Evolutionary conservation across 1,140 invertebrate species (phyloP).

Genomic region (Campoletis sonorensis): DNA sequence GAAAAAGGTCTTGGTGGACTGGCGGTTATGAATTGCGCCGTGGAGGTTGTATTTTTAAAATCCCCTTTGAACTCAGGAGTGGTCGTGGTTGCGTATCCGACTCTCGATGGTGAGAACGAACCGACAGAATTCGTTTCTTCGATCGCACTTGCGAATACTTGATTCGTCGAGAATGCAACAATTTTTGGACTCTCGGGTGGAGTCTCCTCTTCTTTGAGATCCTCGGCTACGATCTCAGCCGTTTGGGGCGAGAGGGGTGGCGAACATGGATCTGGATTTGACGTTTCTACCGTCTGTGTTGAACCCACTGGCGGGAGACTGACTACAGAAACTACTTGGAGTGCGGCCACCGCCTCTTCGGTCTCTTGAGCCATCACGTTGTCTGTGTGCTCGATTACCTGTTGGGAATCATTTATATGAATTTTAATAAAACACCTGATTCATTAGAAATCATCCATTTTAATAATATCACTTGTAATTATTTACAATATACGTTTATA

Average conservation of each 20-base stretch:
- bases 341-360: constrained; percentile 75
- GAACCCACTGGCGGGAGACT: constrained; percentile 78
- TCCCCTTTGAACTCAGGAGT: constrained; percentile 59
- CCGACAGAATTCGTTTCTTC: constrained; percentile 57
- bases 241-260: constrained; percentile 74
- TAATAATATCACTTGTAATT: not conserved
- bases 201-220: constrained; percentile 65
- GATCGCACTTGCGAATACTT: constrained; percentile 61
- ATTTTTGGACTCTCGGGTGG: constrained; percentile 68
- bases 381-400: constrained; percentile 80
- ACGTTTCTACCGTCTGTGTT: constrained; percentile 78
- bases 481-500: no score
- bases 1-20: constrained; percentile 70
- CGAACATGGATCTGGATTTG: constrained; percentile 77
- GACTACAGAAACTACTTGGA: constrained; percentile 78
- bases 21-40: constrained; percentile 63
- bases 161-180: constrained; percentile 63
- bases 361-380: constrained; percentile 76
- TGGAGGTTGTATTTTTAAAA: constrained; percentile 48
- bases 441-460: no score
- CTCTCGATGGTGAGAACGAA: constrained; percentile 47
- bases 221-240: constrained; percentile 63
- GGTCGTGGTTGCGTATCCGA: constrained; percentile 58
- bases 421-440: no score
- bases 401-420: constrained; percentile 33